Evolutionary conservation across 2,797 vertebrate species (phyloP).

Genomic region (Coracias cyanogaster): DNA sequence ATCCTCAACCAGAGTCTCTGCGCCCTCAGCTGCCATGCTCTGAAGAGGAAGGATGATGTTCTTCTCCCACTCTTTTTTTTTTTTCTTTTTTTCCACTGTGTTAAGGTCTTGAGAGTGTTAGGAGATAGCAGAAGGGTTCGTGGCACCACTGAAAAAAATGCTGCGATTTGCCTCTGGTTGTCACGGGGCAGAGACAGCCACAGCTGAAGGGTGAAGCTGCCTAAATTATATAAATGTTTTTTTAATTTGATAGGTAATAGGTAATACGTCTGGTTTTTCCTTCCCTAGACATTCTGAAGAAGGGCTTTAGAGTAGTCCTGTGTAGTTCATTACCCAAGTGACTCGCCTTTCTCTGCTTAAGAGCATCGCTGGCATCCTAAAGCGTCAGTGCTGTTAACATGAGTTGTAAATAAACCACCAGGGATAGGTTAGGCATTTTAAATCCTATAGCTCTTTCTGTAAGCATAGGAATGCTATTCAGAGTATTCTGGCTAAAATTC

Average conservation of each 20-base stretch:
- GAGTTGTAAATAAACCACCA: constrained; percentile 10
- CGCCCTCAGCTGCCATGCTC: not conserved
- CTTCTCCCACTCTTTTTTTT: not conserved
- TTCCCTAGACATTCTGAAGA: not conserved
- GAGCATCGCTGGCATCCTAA: not conserved
- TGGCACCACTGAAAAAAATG: not conserved
- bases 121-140: not conserved
- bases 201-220: not conserved
- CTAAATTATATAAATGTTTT: not conserved
- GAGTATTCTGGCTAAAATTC: constrained; percentile 60
- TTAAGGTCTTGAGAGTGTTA: not conserved
- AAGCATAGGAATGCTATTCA: not conserved
- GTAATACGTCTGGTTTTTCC: not conserved
- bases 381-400: accelerated
- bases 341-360: not conserved
- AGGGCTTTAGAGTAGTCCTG: not conserved
- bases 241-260: not conserved
- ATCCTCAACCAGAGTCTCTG: not conserved
- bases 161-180: not conserved
- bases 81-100: accelerated
- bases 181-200: accelerated
- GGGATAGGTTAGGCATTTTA: constrained; percentile 10
- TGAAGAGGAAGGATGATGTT: not conserved
- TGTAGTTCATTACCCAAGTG: not conserved
- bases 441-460: constrained; percentile 34